Base-by-base conservation (phyloP, 2,113 vertebrate species). In the Polyodon spathula region DNA sequence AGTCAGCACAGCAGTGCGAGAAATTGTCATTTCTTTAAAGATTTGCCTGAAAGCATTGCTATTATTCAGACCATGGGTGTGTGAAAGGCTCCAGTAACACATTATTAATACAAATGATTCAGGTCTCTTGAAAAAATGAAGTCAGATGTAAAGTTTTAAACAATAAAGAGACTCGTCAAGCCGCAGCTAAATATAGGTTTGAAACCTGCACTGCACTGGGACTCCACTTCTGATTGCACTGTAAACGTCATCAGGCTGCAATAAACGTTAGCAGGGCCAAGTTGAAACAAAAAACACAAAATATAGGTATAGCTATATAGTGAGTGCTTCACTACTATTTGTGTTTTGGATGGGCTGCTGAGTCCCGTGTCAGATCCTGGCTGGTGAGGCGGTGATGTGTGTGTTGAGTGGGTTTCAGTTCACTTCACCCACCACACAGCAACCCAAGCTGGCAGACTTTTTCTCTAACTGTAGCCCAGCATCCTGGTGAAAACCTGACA, bases 71-170 rank as follows among this genome's bases (percentile, higher is more conserved):
- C 40, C 44, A 50, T 37, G 11, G 27, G 17, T 6, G 38, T 15
- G 8, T 50, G 12, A 8, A 37, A 40, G 44, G 38, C 37, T 39
- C 42, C 54, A 57, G 37, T 57, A 48, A 42, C 6, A 38, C 54
- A 15, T 39, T 43, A 27, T 63, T 51, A 48, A 16, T 59, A 38
- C 54, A 53, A 43, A 59, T 14, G n/a, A 43, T 64, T 43, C 48
- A 43, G 58, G 56, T 59, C 27, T 12, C 40, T 16, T 17, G 39
- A 48, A 57, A 43, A 56, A 43, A 44, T 42, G 55, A 46, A 63
- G 62, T 10, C 40, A 46, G n/a, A 55, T 2, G 42, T 37, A 12
- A 41, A 12, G 15, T 44, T 58, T 15, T 15, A 58, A n/a, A n/a
- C n/a, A n/a, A n/a, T n/a, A n/a, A 44, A 46, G 11, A 58, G 42